Conservation (phyloP, 2,888 invertebrate species). For the Melanostoma mellinum region DNA sequence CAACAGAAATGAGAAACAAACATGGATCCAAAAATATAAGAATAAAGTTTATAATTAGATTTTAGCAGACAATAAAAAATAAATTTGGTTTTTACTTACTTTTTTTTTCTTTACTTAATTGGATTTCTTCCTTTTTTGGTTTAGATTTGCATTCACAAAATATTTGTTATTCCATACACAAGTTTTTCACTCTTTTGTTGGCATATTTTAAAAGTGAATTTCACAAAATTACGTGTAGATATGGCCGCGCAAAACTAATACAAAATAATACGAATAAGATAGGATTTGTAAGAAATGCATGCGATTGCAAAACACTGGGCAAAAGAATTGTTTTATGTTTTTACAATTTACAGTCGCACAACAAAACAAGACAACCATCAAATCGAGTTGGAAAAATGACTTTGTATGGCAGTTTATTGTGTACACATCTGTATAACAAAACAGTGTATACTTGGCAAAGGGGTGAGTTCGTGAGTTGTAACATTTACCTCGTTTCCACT, state of each 20-base stretch:
- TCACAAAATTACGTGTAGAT: constrained; percentile 8
- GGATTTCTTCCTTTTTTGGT: neutral
- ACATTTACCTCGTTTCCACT: too few species aligned
- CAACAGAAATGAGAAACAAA: constrained; percentile 59
- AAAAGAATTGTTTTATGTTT: constrained; percentile 27
- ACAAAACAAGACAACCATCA: constrained; percentile 13
- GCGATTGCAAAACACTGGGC: constrained; percentile 51
- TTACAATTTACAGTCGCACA: constrained; percentile 30
- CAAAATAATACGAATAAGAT: constrained; percentile 2
- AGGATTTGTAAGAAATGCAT: constrained; percentile 49
- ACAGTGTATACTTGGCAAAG: constrained; percentile 10
- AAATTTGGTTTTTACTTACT: neutral
- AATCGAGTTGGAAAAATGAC: constrained; percentile 3
- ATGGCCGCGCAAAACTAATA: constrained; percentile 6
- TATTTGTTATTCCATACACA: neutral
- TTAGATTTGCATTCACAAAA: neutral
- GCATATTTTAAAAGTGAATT: constrained; percentile 1
- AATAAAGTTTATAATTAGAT: constrained; percentile 52
- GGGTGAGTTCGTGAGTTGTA: neutral
- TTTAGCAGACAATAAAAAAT: constrained; percentile 28
- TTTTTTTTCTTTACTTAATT: constrained; percentile 1
- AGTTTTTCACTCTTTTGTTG: neutral
- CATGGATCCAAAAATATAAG: constrained; percentile 32
- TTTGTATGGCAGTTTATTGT: constrained; percentile 24
- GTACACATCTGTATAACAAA: constrained; percentile 29